Percentiles rank a stretch among this genome's conserved stretches.
These are phyloP conservation scores for Thripadectes ignobilis DNA, from an alignment of 2,797 vertebrate species.

Conservation along the genomic window DNA sequence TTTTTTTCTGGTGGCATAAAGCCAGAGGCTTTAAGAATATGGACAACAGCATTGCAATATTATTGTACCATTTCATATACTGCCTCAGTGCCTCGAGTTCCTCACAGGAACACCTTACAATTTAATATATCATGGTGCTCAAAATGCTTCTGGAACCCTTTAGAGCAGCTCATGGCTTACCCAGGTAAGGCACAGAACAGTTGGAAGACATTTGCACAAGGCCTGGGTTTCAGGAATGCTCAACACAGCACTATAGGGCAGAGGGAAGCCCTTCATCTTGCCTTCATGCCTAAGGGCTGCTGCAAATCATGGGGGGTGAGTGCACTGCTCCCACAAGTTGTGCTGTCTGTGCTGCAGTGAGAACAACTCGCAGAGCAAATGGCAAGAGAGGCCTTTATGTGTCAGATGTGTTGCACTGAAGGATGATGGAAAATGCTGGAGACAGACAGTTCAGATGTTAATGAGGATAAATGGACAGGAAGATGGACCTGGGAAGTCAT, in stretches of 20 bases:
- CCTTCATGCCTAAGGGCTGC: background rate
- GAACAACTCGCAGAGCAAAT: background rate
- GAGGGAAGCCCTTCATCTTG: background rate
- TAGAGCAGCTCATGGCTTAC: background rate
- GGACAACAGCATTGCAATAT: background rate
- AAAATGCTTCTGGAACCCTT: background rate
- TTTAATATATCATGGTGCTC: background rate
- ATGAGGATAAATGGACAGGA: background rate
- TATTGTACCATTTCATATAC: background rate
- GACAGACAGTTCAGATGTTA: background rate
- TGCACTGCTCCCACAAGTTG: background rate
- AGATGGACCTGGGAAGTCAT: background rate
- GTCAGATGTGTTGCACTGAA: background rate
- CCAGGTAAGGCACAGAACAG: background rate
- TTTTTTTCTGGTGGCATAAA: background rate
- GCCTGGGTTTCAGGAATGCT: background rate
- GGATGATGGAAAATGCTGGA: background rate
- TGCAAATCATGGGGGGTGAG: background rate
- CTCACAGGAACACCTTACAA: background rate
- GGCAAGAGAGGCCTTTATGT: background rate
- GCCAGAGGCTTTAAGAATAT: background rate
- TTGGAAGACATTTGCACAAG: background rate
- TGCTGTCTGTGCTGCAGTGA: background rate
- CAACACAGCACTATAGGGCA: background rate
- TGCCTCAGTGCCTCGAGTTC: background rate